A percentile compares a stretch with the other conserved stretches of the same genome.
phyloP scores from a whole-genome alignment of 2,888 invertebrate genomes.

The Clusia tigrina region DNA sequence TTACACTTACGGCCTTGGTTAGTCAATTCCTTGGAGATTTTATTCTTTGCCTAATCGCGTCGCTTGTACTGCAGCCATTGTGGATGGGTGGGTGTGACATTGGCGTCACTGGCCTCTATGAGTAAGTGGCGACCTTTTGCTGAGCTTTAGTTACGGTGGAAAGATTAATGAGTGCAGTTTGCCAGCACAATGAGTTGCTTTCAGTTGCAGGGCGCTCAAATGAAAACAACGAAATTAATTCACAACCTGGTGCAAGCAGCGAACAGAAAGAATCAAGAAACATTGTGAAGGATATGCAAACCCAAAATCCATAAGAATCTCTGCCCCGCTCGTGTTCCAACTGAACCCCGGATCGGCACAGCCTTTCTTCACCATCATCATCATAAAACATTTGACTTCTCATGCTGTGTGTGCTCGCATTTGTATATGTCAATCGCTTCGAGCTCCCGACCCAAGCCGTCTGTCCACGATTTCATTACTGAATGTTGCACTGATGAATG shows the following conservation, averaged over 20 bases:
- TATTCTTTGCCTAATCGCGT: background rate
- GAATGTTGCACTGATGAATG: constrained; percentile 2
- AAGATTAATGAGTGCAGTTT: constrained; percentile 21
- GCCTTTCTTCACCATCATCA: background rate
- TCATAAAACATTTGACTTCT: background rate
- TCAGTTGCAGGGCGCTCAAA: constrained; percentile 23
- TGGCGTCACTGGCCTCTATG: constrained; percentile 12
- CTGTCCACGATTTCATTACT: background rate
- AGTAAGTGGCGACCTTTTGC: constrained; percentile 1
- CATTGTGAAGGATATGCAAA: background rate
- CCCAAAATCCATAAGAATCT: background rate
- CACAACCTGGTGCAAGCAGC: background rate
- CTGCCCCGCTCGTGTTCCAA: background rate
- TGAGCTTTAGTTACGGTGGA: background rate
- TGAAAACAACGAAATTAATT: constrained; percentile 16
- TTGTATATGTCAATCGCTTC: background rate
- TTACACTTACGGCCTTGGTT: constrained; percentile 24
- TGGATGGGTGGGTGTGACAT: constrained; percentile 6
- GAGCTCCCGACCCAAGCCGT: background rate
- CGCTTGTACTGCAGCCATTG: background rate
- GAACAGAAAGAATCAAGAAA: background rate
- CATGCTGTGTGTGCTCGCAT: background rate
- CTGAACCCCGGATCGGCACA: background rate
- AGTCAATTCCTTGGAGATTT: background rate
- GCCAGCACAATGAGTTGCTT: constrained; percentile 11